Conservation (phyloP, 2,888 invertebrate genomes). For the Rhorus exstirpatorius region DNA sequence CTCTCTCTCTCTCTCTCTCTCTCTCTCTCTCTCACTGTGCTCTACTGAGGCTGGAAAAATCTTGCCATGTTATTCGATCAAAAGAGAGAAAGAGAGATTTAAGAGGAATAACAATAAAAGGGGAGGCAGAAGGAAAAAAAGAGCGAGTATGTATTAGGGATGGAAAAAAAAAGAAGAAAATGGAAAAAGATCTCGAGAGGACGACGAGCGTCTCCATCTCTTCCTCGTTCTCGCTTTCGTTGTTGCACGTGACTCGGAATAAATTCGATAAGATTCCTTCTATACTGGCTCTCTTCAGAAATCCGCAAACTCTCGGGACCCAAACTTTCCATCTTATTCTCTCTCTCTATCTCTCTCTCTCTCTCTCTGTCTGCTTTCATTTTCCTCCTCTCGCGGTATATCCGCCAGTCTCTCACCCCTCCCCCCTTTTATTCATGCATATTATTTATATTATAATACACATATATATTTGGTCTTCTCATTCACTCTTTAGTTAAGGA, state of each 20-base stretch:
- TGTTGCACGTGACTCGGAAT: slow-evolving; percentile 78
- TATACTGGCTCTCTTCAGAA: slow-evolving; percentile 46
- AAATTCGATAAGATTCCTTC: slow-evolving; percentile 76
- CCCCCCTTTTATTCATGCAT: slow-evolving; percentile 26
- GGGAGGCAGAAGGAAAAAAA: slow-evolving; percentile 16
- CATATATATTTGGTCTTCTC: slow-evolving; percentile 18
- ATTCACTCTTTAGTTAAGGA: slow-evolving; percentile 48
- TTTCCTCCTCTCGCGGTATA: slow-evolving; percentile 36
- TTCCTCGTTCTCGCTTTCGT: slow-evolving; percentile 69
- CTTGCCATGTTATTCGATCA: slow-evolving; percentile 48
- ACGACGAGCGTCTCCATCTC: slow-evolving; percentile 47
- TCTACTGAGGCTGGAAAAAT: slow-evolving; percentile 65
- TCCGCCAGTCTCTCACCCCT: slow-evolving; percentile 21
- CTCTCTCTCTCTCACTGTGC: slow-evolving; percentile 6
- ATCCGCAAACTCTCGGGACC: slow-evolving; percentile 65
- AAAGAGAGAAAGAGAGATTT: slow-evolving; percentile 63
- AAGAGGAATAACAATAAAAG: too few species aligned
- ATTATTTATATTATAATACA: slow-evolving; percentile 17
- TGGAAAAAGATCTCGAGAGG: slow-evolving; percentile 59
- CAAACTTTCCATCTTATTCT: slow-evolving; percentile 48
- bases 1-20: slow-evolving; percentile 6
- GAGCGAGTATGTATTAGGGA: slow-evolving; percentile 27
- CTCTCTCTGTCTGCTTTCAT: slow-evolving; percentile 14
- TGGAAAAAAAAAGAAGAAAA: slow-evolving; percentile 24
- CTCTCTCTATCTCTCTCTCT: slow-evolving; percentile 15